These are phyloP conservation scores for Oryzias woworae DNA, from an alignment of 2,113 vertebrate species.

Conservation along the genomic window DNA sequence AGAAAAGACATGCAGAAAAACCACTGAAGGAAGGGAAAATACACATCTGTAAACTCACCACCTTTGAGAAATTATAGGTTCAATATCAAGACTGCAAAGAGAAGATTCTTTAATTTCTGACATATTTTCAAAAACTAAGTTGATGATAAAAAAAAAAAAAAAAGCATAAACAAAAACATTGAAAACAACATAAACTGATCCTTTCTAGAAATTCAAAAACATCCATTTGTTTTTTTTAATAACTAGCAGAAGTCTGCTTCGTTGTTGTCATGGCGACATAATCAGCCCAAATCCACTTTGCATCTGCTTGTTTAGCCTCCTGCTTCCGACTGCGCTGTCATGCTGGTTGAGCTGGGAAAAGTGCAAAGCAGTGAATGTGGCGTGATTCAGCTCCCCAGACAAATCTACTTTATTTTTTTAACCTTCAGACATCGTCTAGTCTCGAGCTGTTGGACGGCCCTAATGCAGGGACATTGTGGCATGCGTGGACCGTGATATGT, in stretches of 20 bases:
- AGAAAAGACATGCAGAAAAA: too few species aligned
- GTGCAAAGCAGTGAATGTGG: constrained; percentile 11
- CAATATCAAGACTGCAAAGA: too few species aligned
- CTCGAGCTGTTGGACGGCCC: too few species aligned
- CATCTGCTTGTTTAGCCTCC: constrained; percentile 57
- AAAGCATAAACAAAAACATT: background rate
- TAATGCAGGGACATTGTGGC: background rate
- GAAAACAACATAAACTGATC: too few species aligned
- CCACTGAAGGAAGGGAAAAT: too few species aligned
- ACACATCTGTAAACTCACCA: too few species aligned
- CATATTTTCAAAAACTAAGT: too few species aligned
- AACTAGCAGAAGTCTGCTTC: constrained; percentile 11
- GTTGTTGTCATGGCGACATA: constrained; percentile 71
- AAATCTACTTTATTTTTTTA: too few species aligned
- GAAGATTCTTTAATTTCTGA: too few species aligned
- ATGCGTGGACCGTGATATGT: constrained; percentile 7
- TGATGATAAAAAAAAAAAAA: too few species aligned
- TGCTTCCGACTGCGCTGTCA: constrained; percentile 35
- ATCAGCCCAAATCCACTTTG: constrained; percentile 48
- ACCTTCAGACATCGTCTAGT: too few species aligned
- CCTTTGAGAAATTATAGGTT: too few species aligned
- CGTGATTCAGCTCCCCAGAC: constrained; percentile 11
- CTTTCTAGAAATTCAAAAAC: background rate
- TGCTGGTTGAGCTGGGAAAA: background rate
- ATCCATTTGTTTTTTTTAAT: constrained; percentile 2